A percentile compares a stretch with the other conserved stretches of the same genome.
Conservation (phyloP, 2,888 invertebrate species). For the Drosophila recens region DNA sequence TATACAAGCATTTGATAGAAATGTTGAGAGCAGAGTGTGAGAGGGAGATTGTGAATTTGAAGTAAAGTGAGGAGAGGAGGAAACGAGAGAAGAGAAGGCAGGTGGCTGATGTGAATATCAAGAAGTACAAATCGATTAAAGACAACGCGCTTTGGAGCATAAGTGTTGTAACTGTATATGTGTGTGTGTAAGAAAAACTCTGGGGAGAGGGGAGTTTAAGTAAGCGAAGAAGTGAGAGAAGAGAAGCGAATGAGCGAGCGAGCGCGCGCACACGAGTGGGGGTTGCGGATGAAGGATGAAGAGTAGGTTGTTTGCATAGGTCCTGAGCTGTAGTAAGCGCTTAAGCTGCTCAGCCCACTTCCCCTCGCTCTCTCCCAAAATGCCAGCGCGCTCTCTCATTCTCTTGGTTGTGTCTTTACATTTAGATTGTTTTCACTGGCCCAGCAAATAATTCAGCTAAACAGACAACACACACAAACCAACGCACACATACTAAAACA, state of each 20-base stretch:
- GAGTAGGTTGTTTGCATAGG: constrained; percentile 67
- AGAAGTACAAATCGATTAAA: constrained; percentile 81
- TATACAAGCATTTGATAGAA: constrained; percentile 71
- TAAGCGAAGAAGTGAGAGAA: constrained; percentile 45
- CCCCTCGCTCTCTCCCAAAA: constrained; percentile 14
- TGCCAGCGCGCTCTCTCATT: constrained; percentile 21
- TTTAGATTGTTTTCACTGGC: constrained; percentile 67
- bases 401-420: constrained; percentile 39
- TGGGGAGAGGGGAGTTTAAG: constrained; percentile 52
- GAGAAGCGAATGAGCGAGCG: constrained; percentile 27
- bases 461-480: constrained; percentile 47
- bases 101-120: constrained; percentile 72
- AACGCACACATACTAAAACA: constrained; percentile 36
- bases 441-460: constrained; percentile 76
- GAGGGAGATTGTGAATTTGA: constrained; percentile 29
- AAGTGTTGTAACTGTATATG: constrained; percentile 34
- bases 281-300: constrained; percentile 30
- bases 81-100: constrained; percentile 22
- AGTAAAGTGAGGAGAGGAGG: constrained; percentile 13
- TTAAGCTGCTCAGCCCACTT: constrained; percentile 48
- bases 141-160: constrained; percentile 65
- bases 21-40: constrained; percentile 49
- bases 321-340: constrained; percentile 73
- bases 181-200: constrained; percentile 51
- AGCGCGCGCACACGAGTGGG: constrained; percentile 69